phyloP scores from a whole-genome alignment of 1,140 invertebrate species.

The Dysdera silvatica region DNA sequence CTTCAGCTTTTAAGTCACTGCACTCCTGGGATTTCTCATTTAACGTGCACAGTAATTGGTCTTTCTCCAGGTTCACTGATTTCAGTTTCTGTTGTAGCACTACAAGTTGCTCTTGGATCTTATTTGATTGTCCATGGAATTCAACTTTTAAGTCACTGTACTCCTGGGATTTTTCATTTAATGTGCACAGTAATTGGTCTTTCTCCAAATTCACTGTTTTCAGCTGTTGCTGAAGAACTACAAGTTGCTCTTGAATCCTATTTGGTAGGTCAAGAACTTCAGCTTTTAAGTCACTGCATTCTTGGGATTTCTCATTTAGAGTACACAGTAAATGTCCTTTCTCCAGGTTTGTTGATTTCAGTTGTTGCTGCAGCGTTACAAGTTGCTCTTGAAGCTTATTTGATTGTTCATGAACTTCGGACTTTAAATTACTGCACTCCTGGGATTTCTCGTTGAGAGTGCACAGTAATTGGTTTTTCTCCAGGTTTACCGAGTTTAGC shows the following conservation, averaged over 20 bases:
- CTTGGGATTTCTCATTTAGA: constrained; percentile 46
- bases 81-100: constrained; percentile 13
- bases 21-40: constrained; percentile 46
- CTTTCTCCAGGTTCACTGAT: constrained; percentile 39
- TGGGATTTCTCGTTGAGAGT: no score
- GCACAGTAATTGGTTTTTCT: no score
- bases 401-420: no score
- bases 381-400: no score
- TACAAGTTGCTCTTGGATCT: no score
- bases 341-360: constrained; percentile 37
- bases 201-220: constrained; percentile 38
- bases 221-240: constrained; percentile 16
- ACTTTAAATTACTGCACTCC: no score
- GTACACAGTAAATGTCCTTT: constrained; percentile 45
- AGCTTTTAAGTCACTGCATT: constrained; percentile 42
- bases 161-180: constrained; percentile 47
- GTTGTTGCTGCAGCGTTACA: constrained; percentile 17
- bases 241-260: no score
- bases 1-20: constrained; percentile 43
- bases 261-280: no score
- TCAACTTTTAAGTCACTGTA: constrained; percentile 43
- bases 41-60: constrained; percentile 45
- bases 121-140: constrained; percentile 41
- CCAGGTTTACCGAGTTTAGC: no score
- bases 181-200: constrained; percentile 45